Evolutionary conservation across 2,888 invertebrate species (phyloP).

Genomic region (Apotomis capreana): DNA sequence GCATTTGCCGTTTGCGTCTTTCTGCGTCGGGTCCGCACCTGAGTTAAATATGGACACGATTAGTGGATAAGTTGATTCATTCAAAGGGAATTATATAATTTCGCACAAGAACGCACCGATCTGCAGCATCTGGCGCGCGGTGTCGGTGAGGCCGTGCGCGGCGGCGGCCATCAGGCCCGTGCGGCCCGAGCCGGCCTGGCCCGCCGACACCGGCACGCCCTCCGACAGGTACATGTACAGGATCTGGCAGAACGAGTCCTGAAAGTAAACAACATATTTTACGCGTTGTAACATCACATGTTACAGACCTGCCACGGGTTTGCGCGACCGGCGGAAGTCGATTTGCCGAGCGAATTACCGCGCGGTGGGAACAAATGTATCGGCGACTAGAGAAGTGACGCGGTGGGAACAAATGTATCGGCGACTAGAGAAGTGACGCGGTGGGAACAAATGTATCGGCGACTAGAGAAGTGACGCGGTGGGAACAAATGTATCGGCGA

Average conservation of each 20-base stretch:
- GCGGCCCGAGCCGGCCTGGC: conserved; percentile 85
- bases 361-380: no score
- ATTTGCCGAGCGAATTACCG: no score
- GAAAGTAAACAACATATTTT: conserved; percentile 45
- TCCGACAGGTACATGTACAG: conserved; percentile 91
- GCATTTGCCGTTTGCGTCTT: conserved; percentile 86
- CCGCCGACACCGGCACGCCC: conserved; percentile 88
- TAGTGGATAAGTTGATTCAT: not conserved
- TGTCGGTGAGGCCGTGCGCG: conserved; percentile 86
- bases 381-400: no score
- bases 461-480: no score
- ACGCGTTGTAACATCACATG: no score
- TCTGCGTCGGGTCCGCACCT: conserved; percentile 84
- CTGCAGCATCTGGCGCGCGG: conserved; percentile 87
- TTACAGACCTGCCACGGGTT: no score
- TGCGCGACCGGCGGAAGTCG: no score
- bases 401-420: no score
- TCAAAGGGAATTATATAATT: no score
- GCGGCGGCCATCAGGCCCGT: conserved; percentile 92
- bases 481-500: no score
- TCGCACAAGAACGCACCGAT: conserved; percentile 79
- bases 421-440: no score
- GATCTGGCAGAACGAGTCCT: conserved; percentile 89
- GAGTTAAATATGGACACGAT: conserved; percentile 25
- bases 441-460: no score